Conservation (phyloP, 2,113 vertebrate species). For the Jacana jacana region DNA sequence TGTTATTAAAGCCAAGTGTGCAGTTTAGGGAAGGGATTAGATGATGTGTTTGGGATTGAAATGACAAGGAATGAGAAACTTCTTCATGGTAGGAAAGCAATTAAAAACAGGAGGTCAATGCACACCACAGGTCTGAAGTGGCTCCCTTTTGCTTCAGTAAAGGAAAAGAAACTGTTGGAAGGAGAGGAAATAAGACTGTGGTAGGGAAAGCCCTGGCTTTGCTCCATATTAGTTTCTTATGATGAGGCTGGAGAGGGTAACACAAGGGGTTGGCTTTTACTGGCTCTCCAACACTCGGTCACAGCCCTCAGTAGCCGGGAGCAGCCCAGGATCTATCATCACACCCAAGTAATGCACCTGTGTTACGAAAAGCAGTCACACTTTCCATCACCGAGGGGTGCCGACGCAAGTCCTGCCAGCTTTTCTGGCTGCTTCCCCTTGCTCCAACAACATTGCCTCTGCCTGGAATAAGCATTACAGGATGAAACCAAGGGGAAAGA, state of each 20-base stretch:
- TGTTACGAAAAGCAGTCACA: neutral
- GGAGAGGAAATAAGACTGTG: neutral
- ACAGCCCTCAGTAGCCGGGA: neutral
- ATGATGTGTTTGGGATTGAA: neutral
- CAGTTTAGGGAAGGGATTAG: neutral
- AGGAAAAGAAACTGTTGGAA: neutral
- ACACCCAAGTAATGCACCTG: neutral
- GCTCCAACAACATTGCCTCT: neutral
- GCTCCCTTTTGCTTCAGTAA: neutral
- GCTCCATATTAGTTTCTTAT: neutral
- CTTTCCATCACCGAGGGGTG: neutral
- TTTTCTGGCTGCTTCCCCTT: neutral
- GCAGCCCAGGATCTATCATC: neutral
- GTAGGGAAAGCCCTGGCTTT: slow-evolving; percentile 3
- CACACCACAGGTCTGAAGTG: neutral
- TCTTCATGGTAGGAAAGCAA: neutral
- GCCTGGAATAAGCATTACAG: neutral
- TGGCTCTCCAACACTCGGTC: neutral
- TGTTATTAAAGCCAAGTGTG: neutral
- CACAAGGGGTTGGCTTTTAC: neutral
- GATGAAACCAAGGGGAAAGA: slow-evolving; percentile 3
- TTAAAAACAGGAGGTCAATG: neutral
- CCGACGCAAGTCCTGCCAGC: neutral
- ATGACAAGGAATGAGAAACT: neutral
- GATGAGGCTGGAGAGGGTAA: neutral